Conservation (phyloP, 2,888 invertebrate genomes). For the Troides oblongomaculatus region DNA sequence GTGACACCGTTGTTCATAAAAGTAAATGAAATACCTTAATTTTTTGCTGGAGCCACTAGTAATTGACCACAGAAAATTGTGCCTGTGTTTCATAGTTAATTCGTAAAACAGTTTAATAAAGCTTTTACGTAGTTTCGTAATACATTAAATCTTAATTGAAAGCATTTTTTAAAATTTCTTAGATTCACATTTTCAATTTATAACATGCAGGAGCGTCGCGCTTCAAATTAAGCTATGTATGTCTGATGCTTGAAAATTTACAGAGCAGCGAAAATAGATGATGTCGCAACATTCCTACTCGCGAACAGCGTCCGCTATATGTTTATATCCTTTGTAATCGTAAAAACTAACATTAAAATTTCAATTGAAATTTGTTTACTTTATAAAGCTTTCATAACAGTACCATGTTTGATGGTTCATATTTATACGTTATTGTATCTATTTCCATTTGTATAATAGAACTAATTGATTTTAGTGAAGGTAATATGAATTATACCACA, state of each 20-base stretch:
- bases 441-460: too few species aligned
- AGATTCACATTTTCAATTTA: constrained; percentile 18
- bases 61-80: too few species aligned
- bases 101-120: too few species aligned
- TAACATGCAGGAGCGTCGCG: constrained; percentile 12
- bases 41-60: too few species aligned
- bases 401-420: neutral
- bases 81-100: too few species aligned
- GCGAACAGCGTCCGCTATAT: constrained; percentile 5
- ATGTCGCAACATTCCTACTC: constrained; percentile 23
- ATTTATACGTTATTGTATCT: too few species aligned
- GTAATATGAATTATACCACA: too few species aligned
- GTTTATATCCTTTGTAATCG: constrained; percentile 17
- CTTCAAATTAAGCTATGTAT: constrained; percentile 27
- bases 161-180: neutral
- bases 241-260: constrained; percentile 25
- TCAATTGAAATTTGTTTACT: constrained; percentile 10
- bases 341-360: constrained; percentile 17
- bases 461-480: too few species aligned
- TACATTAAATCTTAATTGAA: neutral
- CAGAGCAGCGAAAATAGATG: constrained; percentile 27
- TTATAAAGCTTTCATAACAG: constrained; percentile 12
- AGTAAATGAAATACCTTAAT: too few species aligned
- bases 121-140: neutral
- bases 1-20: too few species aligned